Evolutionary conservation across 2,797 vertebrate species (phyloP), one percentile per base, ranked within the genome.

Genomic region (Octomys mimax): DNA sequence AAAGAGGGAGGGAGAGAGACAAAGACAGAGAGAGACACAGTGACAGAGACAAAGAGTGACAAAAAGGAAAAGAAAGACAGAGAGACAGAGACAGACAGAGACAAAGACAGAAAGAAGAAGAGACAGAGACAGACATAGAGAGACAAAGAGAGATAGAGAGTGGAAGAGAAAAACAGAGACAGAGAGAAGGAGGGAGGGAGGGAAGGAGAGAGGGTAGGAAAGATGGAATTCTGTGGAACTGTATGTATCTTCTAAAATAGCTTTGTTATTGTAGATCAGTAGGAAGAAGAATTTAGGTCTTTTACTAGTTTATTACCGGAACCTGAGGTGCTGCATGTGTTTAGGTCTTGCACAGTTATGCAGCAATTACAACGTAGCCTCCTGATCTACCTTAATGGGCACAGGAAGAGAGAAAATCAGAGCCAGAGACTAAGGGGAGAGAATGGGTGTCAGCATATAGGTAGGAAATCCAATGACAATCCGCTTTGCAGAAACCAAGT

Each of bases 401-500:
- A 64, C 71, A 71, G 33, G 71, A 89, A 92, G 59, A 62, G 28
- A 66, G 90, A 95, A 84, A 95, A 91, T 85, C 54, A 83, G 57
- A n/a, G 6, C 3, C 2, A 64, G 10, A 54, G 18, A 79, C 46
- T 4, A 0, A 66, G 12, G 54, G 39, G 54, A 87, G 61, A 64
- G n/a, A 73, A 84, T 94, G 49, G 75, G 6, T n/a, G 36, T 81
- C 18, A 22, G 46, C 36, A 75, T 80, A 11, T 26, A 61, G 78
- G 66, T 89, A 77, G 91, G 64, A 87, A 49, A 77, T 66, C 28
- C 42, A 86, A 46, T 54, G 46, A 64, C 89, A 87, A 92, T 88
- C 1, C 3, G 4, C 24, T 16, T 83, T 89, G 61, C 54, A 52
- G 62, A 95, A 89, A 82, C 11, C 7, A 91, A 77, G 46, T 42